These are phyloP conservation scores for Oedothorax gibbosus DNA, from an alignment of 1,140 invertebrate species.

Conservation along the genomic window DNA sequence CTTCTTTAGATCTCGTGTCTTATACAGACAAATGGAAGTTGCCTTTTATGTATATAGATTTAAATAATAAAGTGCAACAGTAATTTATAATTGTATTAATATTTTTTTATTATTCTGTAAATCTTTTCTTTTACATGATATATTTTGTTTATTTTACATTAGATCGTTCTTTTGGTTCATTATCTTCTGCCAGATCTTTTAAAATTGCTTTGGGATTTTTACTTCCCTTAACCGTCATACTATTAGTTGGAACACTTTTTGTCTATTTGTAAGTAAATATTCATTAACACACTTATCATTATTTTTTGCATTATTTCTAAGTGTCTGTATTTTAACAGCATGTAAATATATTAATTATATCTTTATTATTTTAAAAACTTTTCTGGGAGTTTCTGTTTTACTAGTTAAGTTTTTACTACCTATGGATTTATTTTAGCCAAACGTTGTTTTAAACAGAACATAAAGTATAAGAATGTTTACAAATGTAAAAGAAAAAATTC, in stretches of 20 bases:
- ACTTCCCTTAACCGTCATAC: background rate
- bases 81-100: too few relatives aligned
- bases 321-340: too few relatives aligned
- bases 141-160: too few relatives aligned
- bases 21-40: too few relatives aligned
- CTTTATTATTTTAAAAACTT: too few relatives aligned
- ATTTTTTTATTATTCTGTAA: too few relatives aligned
- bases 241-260: background rate
- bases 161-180: too few relatives aligned
- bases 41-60: too few relatives aligned
- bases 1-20: too few relatives aligned
- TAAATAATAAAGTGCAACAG: too few relatives aligned
- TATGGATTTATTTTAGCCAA: background rate
- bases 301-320: background rate
- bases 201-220: slow-evolving; percentile 12
- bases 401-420: background rate
- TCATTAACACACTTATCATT: background rate
- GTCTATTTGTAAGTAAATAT: slow-evolving; percentile 17
- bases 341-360: too few relatives aligned
- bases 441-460: background rate
- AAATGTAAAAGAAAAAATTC: background rate
- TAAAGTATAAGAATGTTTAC: background rate
- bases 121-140: too few relatives aligned
- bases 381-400: background rate
- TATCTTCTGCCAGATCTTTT: background rate